Conservation (phyloP, 2,797 vertebrate genomes). For the Clarias platycephalus region DNA sequence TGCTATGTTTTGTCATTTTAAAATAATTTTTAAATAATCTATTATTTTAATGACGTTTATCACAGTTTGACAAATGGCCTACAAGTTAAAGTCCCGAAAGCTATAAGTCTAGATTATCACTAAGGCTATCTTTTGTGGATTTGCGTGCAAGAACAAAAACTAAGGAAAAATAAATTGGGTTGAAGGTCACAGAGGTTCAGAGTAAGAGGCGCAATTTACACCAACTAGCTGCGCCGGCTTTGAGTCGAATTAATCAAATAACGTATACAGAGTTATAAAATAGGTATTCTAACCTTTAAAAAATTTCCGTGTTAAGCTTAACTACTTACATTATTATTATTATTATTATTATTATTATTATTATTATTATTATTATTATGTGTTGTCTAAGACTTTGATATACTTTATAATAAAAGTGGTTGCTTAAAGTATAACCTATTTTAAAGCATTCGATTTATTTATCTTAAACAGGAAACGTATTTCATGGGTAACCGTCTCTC, state of each 20-base stretch:
- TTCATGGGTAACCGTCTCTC: background rate
- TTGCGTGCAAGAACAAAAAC: background rate
- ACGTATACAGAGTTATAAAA: background rate
- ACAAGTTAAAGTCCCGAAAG: background rate
- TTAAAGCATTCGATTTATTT: background rate
- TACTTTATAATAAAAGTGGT: background rate
- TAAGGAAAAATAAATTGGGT: background rate
- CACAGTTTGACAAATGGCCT: background rate
- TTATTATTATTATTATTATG: background rate
- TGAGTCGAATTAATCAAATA: background rate
- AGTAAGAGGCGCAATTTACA: background rate
- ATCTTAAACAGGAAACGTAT: background rate
- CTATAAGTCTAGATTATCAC: background rate
- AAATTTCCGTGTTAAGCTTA: background rate
- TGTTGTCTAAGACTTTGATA: background rate
- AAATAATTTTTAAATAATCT: background rate
- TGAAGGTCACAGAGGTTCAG: background rate
- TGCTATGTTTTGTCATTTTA: background rate
- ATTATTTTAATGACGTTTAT: background rate
- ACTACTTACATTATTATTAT: background rate
- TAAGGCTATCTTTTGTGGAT: background rate
- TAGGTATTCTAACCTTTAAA: background rate
- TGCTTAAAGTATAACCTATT: background rate
- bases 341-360: background rate
- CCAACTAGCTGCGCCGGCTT: background rate